Base-by-base conservation (phyloP, 2,888 invertebrate genomes). In the Oxytorus armatus region DNA sequence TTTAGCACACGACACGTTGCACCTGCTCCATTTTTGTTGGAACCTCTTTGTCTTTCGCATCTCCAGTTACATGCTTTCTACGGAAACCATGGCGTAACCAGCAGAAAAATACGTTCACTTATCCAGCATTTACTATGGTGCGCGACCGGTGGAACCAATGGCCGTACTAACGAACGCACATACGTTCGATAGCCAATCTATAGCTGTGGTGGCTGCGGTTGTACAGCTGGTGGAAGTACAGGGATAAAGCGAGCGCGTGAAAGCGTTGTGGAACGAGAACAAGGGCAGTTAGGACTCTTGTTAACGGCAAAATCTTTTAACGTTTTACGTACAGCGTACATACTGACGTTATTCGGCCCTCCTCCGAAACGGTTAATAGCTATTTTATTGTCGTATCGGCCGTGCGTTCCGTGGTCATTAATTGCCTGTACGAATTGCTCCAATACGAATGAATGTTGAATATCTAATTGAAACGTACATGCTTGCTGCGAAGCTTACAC, bases 381-480 rank as follows among this genome's bases (percentile, higher is more conserved):
- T 51, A 42, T 66, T 76, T 76, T 76, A 76, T 76, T 39, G 68
- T 76, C 75, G 66, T 51, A 61, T 61, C 39, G 75, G 68, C 51
- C 68, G 59, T 68, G 42, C 51, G 68, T 76, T 68, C 59, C 59
- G 51, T 59, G 59, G 42, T 57, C 61, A 76, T 76, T 68, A 76
- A 68, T 76, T 68, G n/a, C 68, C 42, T 59, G 57, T 23, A 61
- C 68, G 49, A 59, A 68, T 76, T 68, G 75, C 39, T 59, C 16
- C 51, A 39, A 39, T 5, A 61, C 39, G 21, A 4, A 59, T 59
- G 21, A 49, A 61, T 11, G 55, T 42, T 59, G 21, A 23, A 25
- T 33, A 51, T n/a, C n/a, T 63, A 63, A 72, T 23, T 53, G 11
- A 1, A 25, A 53, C 11, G 25, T 21, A n/a, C 25, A 7, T 25